These are phyloP conservation scores for Alitta virens DNA, from an alignment of 2,888 invertebrate genomes.

Conservation along the genomic window DNA sequence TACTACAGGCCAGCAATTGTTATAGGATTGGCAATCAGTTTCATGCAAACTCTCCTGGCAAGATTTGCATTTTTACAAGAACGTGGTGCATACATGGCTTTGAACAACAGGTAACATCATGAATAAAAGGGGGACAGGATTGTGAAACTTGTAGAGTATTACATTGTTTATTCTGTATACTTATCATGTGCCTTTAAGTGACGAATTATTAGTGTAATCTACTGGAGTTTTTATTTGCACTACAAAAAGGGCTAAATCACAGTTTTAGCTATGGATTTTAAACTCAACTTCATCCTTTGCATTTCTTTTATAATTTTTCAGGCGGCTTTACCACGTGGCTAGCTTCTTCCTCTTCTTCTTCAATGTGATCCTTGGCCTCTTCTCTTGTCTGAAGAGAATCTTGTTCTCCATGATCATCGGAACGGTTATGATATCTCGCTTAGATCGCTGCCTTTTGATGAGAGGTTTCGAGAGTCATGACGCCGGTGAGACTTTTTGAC, in stretches of 20 bases:
- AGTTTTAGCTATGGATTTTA: no score
- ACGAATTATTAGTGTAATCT: no score
- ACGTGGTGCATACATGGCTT: background rate
- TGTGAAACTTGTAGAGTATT: no score
- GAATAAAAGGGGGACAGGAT: no score
- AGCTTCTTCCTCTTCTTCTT: constrained; percentile 38
- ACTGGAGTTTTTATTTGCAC: no score
- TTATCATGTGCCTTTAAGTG: no score
- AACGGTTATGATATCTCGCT: constrained; percentile 29
- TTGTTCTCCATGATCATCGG: constrained; percentile 31
- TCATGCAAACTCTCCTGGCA: background rate
- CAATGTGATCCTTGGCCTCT: constrained; percentile 35
- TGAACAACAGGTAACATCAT: constrained; percentile 9
- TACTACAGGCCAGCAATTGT: background rate
- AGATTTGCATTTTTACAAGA: constrained; percentile 10
- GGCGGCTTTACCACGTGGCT: constrained; percentile 34
- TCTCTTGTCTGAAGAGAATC: constrained; percentile 31
- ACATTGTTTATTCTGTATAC: no score
- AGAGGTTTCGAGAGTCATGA: constrained; percentile 35
- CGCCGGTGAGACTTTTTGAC: no score
- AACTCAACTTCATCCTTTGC: background rate
- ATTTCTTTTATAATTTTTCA: constrained; percentile 14
- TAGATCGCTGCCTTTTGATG: constrained; percentile 36
- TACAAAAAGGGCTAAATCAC: no score
- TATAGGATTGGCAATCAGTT: background rate